A percentile compares a stretch with the other conserved stretches of the same genome.
Conservation (phyloP, 2,888 invertebrate species). For the Epinotia brunnichana region DNA sequence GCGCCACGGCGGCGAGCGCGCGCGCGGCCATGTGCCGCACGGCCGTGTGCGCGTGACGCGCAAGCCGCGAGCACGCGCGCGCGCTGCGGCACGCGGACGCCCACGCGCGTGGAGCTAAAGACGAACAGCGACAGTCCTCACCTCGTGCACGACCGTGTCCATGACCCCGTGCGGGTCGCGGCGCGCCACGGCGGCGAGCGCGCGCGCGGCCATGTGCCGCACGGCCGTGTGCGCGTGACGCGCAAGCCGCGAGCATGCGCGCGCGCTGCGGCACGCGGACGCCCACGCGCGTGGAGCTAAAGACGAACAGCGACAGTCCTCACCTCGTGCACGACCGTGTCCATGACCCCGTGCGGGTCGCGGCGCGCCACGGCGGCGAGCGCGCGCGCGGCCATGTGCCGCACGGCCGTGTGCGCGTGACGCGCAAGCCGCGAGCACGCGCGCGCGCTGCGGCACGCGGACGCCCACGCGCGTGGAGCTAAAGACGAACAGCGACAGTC, state of each 20-base stretch:
- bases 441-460: conserved; percentile 78
- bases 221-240: conserved; percentile 88
- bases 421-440: conserved; percentile 83
- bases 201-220: conserved; percentile 94
- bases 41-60: conserved; percentile 87
- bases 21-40: conserved; percentile 94
- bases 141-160: conserved; percentile 85
- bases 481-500: conserved; percentile 66
- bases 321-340: conserved; percentile 78
- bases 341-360: conserved; percentile 88
- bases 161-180: conserved; percentile 88
- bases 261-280: conserved; percentile 75
- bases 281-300: conserved; percentile 71
- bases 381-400: conserved; percentile 94
- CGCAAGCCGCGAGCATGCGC: conserved; percentile 82
- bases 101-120: conserved; percentile 75
- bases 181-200: conserved; percentile 89
- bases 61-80: conserved; percentile 79
- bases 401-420: conserved; percentile 87
- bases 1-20: conserved; percentile 91
- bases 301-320: conserved; percentile 70
- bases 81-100: conserved; percentile 74
- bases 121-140: conserved; percentile 62
- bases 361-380: conserved; percentile 90
- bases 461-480: conserved; percentile 67